Conservation (phyloP, 2,113 vertebrate species). For the Ptilonorhynchus violaceus region DNA sequence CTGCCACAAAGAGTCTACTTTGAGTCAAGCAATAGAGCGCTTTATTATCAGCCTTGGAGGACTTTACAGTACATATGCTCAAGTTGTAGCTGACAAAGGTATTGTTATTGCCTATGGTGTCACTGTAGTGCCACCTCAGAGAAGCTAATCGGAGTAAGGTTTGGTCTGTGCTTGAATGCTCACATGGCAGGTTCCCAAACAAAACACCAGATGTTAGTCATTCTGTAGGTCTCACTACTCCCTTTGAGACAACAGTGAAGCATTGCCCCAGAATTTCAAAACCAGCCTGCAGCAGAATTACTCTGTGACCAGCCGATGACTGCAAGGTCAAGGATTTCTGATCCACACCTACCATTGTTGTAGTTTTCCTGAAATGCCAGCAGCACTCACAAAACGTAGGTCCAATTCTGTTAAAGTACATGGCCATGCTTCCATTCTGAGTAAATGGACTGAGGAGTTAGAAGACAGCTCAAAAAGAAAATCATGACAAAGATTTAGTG, state of each 20-base stretch:
- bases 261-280: not conserved
- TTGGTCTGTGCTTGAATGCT: not conserved
- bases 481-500: not conserved
- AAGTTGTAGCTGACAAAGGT: not conserved
- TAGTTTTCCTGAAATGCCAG: not conserved
- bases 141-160: not conserved
- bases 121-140: not conserved
- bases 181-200: not conserved
- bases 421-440: not conserved
- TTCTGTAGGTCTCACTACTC: not conserved
- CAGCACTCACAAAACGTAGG: not conserved
- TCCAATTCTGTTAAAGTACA: not conserved
- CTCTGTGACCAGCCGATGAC: not conserved
- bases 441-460: not conserved
- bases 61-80: not conserved
- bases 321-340: not conserved
- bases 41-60: not conserved
- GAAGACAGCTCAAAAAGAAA: not conserved
- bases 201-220: constrained; percentile 30
- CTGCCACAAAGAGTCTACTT: not conserved
- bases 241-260: not conserved
- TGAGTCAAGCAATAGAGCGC: not conserved
- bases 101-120: not conserved
- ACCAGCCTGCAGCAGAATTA: not conserved
- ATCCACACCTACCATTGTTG: not conserved